Evolutionary conservation across 2,113 vertebrate species (phyloP).

Genomic region (Epinephelus cyanopodus): DNA sequence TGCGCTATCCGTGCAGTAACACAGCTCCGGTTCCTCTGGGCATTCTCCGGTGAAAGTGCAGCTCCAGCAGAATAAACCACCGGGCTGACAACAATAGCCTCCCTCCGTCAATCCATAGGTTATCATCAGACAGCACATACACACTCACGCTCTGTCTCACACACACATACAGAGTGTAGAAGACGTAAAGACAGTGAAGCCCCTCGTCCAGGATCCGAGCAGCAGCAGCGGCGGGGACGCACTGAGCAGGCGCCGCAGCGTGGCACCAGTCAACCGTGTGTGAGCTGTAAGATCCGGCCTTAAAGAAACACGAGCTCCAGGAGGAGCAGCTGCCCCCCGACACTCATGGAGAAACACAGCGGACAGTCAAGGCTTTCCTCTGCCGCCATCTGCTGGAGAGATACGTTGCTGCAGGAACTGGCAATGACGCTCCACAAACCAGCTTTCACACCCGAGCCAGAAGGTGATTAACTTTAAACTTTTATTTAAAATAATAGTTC

Average conservation of each 20-base stretch:
- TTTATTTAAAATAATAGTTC: too few species aligned
- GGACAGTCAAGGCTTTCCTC: not conserved
- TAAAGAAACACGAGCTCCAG: conserved; percentile 60
- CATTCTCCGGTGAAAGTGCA: conserved; percentile 57
- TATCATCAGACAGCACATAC: conserved; percentile 14
- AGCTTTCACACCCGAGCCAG: too few species aligned
- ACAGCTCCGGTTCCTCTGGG: conserved; percentile 38
- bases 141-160: not conserved
- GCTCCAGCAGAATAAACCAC: conserved; percentile 44
- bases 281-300: conserved; percentile 18
- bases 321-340: not conserved
- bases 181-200: not conserved
- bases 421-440: too few species aligned
- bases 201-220: conserved; percentile 33
- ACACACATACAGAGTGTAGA: not conserved
- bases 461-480: too few species aligned
- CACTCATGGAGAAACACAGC: not conserved
- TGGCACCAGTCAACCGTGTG: conserved; percentile 44
- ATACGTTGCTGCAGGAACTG: not conserved
- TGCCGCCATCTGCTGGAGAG: conserved; percentile 52
- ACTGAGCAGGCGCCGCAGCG: conserved; percentile 68
- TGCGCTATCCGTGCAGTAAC: conserved; percentile 49
- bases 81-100: conserved; percentile 68
- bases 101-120: conserved; percentile 50
- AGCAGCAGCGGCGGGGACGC: not conserved